phyloP scores from a whole-genome alignment of 37 sponge, comb jelly and placozoan genomes.

The Agelas oroides region DNA sequence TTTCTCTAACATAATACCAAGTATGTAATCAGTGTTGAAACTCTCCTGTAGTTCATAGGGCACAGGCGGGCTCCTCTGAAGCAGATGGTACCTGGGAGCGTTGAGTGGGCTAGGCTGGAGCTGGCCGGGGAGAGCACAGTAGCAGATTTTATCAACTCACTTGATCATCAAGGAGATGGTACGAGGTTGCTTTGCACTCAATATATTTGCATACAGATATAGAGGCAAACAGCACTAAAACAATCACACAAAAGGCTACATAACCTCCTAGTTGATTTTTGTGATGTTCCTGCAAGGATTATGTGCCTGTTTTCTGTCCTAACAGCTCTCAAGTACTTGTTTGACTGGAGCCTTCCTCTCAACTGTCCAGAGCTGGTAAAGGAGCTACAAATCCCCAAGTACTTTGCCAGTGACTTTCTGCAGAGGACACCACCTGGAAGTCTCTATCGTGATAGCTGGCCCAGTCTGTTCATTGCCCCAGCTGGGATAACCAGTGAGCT shows the following conservation, averaged over 20 bases:
- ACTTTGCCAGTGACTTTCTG: conserved; percentile 65
- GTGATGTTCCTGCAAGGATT: no score
- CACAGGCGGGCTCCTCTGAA: conserved; percentile 62
- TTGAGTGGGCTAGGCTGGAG: conserved; percentile 81
- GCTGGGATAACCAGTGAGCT: conserved; percentile 72
- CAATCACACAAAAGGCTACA: no score
- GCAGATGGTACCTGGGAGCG: conserved; percentile 47
- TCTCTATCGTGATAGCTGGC: conserved; percentile 86
- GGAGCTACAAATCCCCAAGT: conserved; percentile 71
- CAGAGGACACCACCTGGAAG: conserved; percentile 70
- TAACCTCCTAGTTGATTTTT: no score
- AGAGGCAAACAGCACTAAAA: background rate
- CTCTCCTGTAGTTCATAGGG: conserved; percentile 46
- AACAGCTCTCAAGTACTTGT: conserved; percentile 59
- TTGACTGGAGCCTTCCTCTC: conserved; percentile 89
- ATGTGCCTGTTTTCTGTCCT: no score
- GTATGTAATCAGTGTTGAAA: no score
- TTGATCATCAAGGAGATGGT: conserved; percentile 16
- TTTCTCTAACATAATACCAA: no score
- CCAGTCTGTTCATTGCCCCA: conserved; percentile 86
- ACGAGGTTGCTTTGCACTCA: background rate
- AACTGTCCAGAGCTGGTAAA: conserved; percentile 79
- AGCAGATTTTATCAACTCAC: conserved; percentile 63
- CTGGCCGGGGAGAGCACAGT: conserved; percentile 32
- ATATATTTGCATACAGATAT: background rate